Conservation (phyloP, 1,140 invertebrate genomes). For the Hycleus cichorii region DNA sequence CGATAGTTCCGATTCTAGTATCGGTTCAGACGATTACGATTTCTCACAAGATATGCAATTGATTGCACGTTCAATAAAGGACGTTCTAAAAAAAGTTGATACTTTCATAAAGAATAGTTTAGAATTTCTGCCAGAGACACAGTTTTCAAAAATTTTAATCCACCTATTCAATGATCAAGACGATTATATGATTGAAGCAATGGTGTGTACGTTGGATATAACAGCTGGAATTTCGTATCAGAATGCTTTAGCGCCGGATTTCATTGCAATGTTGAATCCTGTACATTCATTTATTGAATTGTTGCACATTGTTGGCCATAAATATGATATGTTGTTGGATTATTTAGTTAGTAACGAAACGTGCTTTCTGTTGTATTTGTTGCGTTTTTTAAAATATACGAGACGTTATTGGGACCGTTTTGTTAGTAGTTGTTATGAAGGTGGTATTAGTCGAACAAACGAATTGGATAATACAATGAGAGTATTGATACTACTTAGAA, state of each 20-base stretch:
- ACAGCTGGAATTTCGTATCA: constrained; percentile 75
- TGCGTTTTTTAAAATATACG: constrained; percentile 79
- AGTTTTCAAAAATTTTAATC: constrained; percentile 79
- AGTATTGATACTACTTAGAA: constrained; percentile 67
- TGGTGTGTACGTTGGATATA: constrained; percentile 85
- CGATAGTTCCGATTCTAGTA: constrained; percentile 73
- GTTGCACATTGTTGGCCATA: constrained; percentile 72
- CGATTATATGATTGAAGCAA: constrained; percentile 84
- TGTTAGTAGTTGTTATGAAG: constrained; percentile 60
- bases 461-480: constrained; percentile 77
- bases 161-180: constrained; percentile 85
- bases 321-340: constrained; percentile 75
- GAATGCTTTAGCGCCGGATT: constrained; percentile 66
- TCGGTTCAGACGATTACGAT: constrained; percentile 73
- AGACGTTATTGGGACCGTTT: constrained; percentile 78
- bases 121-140: constrained; percentile 80
- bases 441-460: constrained; percentile 43
- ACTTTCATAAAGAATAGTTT: constrained; percentile 71
- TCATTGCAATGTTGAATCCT: constrained; percentile 73
- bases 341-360: constrained; percentile 86
- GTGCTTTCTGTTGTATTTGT: constrained; percentile 79
- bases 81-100: constrained; percentile 74
- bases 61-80: constrained; percentile 75
- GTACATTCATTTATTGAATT: constrained; percentile 78
- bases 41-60: constrained; percentile 84